Conservation (phyloP, 1,140 invertebrate species). For the Aricia agestis region DNA sequence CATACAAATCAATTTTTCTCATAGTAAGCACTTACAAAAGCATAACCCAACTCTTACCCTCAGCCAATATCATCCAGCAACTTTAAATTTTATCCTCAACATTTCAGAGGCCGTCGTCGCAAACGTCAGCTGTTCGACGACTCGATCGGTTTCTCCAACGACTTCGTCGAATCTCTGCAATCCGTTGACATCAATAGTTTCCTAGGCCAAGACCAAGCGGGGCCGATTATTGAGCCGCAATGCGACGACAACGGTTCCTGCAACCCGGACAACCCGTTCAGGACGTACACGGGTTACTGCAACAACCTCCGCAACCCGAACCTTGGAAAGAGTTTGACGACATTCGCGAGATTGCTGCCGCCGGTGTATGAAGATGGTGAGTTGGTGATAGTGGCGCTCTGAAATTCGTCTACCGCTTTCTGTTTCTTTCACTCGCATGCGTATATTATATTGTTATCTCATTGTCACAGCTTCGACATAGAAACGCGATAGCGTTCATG, state of each 20-base stretch:
- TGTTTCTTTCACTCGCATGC: too few relatives aligned
- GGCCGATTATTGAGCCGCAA: constrained; percentile 74
- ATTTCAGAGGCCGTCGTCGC: constrained; percentile 63
- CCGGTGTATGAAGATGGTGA: constrained; percentile 92
- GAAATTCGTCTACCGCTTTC: too few relatives aligned
- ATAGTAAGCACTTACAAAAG: too few relatives aligned
- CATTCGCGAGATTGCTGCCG: constrained; percentile 90
- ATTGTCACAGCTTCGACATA: too few relatives aligned
- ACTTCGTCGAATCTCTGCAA: constrained; percentile 83
- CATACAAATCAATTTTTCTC: too few relatives aligned
- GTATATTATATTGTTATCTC: too few relatives aligned
- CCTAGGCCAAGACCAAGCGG: constrained; percentile 67
- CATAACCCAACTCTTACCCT: too few relatives aligned
- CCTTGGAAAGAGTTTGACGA: constrained; percentile 89
- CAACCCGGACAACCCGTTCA: constrained; percentile 87
- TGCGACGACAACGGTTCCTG: constrained; percentile 84
- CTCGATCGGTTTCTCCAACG: constrained; percentile 79
- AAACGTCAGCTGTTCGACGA: constrained; percentile 86
- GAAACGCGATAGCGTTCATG: too few relatives aligned
- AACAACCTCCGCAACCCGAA: constrained; percentile 93
- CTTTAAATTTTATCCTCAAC: too few relatives aligned
- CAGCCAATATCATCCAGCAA: too few relatives aligned
- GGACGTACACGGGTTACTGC: constrained; percentile 91
- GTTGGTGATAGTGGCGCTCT: too few relatives aligned
- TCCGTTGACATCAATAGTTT: constrained; percentile 84